Evolutionary conservation across 2,888 invertebrate genomes (phyloP).

Genomic region (Andrena bicolor): DNA sequence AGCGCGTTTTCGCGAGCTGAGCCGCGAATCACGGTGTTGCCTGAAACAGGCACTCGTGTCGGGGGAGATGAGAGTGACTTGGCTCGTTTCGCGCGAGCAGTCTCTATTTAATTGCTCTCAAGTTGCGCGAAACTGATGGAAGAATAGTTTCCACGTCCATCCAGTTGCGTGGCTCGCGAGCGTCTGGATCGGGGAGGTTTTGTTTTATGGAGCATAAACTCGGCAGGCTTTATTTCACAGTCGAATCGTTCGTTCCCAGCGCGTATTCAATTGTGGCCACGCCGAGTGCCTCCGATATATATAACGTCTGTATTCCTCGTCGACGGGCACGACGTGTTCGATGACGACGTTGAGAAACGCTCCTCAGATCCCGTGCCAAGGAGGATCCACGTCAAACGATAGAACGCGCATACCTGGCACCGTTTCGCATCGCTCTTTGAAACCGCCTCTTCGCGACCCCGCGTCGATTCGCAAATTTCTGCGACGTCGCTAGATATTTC

Average conservation of each 20-base stretch:
- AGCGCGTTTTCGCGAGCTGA: background rate
- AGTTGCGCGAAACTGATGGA: background rate
- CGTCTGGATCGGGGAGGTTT: background rate
- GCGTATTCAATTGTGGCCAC: constrained; percentile 57
- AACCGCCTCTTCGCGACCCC: background rate
- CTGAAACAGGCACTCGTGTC: background rate
- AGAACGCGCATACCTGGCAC: constrained; percentile 22
- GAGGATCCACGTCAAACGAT: constrained; percentile 48
- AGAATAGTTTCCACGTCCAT: background rate
- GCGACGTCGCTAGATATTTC: constrained; percentile 18
- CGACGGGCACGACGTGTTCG: constrained; percentile 40
- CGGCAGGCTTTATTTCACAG: constrained; percentile 3
- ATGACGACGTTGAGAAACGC: constrained; percentile 63
- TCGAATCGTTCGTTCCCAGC: background rate
- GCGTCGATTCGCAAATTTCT: constrained; percentile 27
- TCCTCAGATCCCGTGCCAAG: constrained; percentile 43
- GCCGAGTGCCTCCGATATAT: constrained; percentile 46
- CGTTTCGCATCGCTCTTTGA: constrained; percentile 14
- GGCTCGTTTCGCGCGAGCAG: constrained; percentile 20
- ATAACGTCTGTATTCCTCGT: constrained; percentile 53
- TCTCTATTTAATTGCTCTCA: constrained; percentile 26
- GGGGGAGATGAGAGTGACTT: background rate
- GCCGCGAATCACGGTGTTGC: constrained; percentile 22
- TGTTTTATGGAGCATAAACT: background rate
- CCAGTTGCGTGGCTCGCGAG: background rate